phyloP scores from a whole-genome alignment of 2,113 vertebrate species.

The Myrmecophaga tridactyla region DNA sequence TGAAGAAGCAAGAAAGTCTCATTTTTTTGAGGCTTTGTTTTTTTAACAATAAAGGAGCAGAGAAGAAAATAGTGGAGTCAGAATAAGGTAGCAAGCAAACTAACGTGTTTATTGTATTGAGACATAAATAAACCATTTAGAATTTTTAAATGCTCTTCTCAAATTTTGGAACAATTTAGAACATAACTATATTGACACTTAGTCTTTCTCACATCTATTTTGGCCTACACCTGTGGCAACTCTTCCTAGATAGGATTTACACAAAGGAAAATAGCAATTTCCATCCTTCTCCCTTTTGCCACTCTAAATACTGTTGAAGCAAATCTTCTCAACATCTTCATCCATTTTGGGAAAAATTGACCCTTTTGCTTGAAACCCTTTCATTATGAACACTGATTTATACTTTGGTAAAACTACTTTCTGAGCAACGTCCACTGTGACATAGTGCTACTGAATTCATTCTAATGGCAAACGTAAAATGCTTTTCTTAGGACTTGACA shows the following conservation, averaged over 20 bases:
- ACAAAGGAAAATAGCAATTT: neutral
- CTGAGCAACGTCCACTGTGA: neutral
- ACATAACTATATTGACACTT: neutral
- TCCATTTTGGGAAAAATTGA: neutral
- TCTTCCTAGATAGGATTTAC: neutral
- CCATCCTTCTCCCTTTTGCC: no score
- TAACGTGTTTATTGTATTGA: neutral
- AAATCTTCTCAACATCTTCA: neutral
- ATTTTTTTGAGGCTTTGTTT: neutral
- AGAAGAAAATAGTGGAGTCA: neutral
- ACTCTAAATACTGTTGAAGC: neutral
- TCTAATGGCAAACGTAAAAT: slow-evolving; percentile 19
- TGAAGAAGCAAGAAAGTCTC: neutral
- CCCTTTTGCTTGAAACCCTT: slow-evolving; percentile 1
- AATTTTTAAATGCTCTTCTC: neutral
- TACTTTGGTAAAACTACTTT: neutral
- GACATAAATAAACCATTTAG: neutral
- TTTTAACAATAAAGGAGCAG: neutral
- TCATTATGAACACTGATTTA: slow-evolving; percentile 3
- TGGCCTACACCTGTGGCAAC: neutral
- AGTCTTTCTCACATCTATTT: neutral
- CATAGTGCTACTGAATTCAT: neutral
- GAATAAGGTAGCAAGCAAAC: neutral
- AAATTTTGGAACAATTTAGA: neutral
- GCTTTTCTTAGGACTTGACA: neutral